Conservation (phyloP, 2,888 invertebrate genomes). For the Sisyra nigra region DNA sequence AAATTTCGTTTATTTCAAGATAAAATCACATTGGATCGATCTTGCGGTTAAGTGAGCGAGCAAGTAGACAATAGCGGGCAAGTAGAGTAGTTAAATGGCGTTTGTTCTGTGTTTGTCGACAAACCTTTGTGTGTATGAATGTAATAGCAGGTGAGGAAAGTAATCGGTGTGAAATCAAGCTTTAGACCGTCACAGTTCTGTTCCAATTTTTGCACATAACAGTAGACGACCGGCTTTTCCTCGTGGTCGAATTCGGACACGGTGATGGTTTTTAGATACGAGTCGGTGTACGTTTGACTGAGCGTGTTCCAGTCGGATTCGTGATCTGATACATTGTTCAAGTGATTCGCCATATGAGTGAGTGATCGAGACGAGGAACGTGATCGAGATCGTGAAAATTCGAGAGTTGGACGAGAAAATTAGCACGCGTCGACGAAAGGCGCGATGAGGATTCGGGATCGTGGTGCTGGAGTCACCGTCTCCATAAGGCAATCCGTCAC, state of each 20-base stretch:
- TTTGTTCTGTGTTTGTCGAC: background rate
- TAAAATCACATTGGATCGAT: too few species aligned
- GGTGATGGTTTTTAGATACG: slow-evolving; percentile 40
- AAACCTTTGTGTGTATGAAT: slow-evolving; percentile 51
- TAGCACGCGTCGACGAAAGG: background rate
- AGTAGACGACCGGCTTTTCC: slow-evolving; percentile 41
- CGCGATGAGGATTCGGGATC: background rate
- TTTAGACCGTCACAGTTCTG: slow-evolving; percentile 32
- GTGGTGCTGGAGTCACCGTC: too few species aligned
- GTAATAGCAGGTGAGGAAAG: slow-evolving; percentile 42
- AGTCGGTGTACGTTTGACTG: slow-evolving; percentile 33
- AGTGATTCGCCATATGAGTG: background rate
- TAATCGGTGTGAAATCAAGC: slow-evolving; percentile 38
- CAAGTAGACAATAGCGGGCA: too few species aligned
- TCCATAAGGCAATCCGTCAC: too few species aligned
- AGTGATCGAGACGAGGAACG: background rate
- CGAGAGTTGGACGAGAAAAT: background rate
- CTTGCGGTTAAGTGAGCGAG: too few species aligned
- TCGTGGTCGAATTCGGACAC: slow-evolving; percentile 47
- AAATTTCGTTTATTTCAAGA: too few species aligned
- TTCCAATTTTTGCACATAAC: slow-evolving; percentile 31
- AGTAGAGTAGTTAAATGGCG: too few species aligned
- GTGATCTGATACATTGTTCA: slow-evolving; percentile 21
- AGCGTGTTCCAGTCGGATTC: slow-evolving; percentile 37
- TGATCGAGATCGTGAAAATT: background rate